These are phyloP conservation scores for Barnardius zonarius DNA, from an alignment of 2,113 vertebrate species.

Conservation along the genomic window DNA sequence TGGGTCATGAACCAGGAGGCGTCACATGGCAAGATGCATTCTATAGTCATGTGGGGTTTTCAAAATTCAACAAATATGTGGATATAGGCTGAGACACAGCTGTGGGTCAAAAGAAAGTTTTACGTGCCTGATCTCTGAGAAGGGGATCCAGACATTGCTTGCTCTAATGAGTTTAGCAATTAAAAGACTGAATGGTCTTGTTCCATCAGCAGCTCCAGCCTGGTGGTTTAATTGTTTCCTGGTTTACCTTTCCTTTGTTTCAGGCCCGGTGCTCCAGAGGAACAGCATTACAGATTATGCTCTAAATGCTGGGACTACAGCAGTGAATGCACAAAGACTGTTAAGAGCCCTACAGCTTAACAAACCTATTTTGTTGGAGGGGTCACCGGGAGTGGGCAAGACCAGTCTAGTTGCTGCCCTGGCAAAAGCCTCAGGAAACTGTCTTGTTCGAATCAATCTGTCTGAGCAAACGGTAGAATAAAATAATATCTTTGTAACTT, in stretches of 20 bases:
- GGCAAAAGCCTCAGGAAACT: slow-evolving; percentile 92
- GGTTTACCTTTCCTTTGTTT: not conserved
- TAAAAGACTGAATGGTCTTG: not conserved
- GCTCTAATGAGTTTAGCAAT: not conserved
- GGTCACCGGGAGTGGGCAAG: slow-evolving; percentile 96
- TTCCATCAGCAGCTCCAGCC: not conserved
- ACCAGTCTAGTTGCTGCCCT: slow-evolving; percentile 93
- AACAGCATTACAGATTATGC: slow-evolving; percentile 82
- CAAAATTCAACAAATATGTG: not conserved
- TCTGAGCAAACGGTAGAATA: slow-evolving; percentile 92
- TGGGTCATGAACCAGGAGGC: not conserved
- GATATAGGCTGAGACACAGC: not conserved
- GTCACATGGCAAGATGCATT: not conserved
- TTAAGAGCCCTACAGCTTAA: slow-evolving; percentile 89
- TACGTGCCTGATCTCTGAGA: not conserved
- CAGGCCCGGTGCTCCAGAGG: slow-evolving; percentile 80
- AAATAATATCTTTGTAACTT: not conserved
- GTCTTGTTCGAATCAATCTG: slow-evolving; percentile 92
- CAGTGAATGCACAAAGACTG: slow-evolving; percentile 91
- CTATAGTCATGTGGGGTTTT: not conserved
- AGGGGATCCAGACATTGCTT: not conserved
- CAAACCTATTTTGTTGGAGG: slow-evolving; percentile 92
- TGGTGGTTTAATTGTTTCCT: not conserved
- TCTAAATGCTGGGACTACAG: slow-evolving; percentile 89
- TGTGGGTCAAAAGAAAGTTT: not conserved